Conservation (phyloP, 2,113 vertebrate species). For the Columba livia region DNA sequence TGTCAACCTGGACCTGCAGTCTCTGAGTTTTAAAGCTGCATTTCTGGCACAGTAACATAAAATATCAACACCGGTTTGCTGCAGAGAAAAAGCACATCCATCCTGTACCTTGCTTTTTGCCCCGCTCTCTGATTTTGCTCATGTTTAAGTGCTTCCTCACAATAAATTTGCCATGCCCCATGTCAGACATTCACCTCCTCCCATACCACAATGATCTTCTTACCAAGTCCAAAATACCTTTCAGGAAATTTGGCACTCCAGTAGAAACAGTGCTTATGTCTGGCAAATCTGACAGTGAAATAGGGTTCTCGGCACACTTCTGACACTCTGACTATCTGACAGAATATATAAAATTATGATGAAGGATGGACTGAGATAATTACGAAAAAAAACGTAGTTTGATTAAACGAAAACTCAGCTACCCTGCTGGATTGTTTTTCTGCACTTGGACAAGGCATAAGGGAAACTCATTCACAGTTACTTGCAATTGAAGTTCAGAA, state of each 20-base stretch:
- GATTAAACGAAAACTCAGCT: slow-evolving; percentile 7
- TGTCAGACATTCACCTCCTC: slow-evolving; percentile 9
- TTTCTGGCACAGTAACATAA: slow-evolving; percentile 42
- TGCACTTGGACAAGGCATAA: not conserved
- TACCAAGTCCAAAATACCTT: slow-evolving; percentile 61
- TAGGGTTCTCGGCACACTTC: not conserved
- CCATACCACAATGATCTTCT: slow-evolving; percentile 46
- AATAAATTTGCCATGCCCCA: slow-evolving; percentile 1
- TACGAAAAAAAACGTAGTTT: not conserved
- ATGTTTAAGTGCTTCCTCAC: slow-evolving; percentile 38
- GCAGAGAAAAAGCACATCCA: not conserved
- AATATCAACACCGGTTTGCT: not conserved
- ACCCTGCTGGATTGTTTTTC: not conserved
- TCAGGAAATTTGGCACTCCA: slow-evolving; percentile 53
- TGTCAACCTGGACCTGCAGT: not conserved
- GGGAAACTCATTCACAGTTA: not conserved
- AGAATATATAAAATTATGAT: not conserved
- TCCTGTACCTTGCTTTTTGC: slow-evolving; percentile 12
- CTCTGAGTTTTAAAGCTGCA: slow-evolving; percentile 38
- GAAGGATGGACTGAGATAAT: not conserved
- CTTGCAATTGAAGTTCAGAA: slow-evolving; percentile 26
- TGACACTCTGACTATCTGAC: not conserved
- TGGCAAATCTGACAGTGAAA: slow-evolving; percentile 7
- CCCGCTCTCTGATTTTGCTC: slow-evolving; percentile 14
- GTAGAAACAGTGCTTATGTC: not conserved